Percentiles rank a stretch among this genome's conserved stretches.
phyloP scores from a whole-genome alignment of 2,113 vertebrate genomes.

The Hippocampus guttulatus region DNA sequence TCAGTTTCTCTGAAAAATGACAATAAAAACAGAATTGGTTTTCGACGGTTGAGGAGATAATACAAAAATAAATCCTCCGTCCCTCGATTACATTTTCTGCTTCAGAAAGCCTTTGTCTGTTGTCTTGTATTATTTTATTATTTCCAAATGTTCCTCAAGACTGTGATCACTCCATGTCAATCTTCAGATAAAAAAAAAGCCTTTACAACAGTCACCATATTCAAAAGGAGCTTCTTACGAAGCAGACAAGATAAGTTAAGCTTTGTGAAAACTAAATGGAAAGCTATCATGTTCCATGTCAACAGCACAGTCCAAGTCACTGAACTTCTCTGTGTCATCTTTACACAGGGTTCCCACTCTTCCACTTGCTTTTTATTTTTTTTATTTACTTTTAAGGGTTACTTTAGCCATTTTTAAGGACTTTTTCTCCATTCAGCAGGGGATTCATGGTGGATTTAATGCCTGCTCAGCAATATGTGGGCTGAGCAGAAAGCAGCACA shows the following conservation, averaged over 20 bases:
- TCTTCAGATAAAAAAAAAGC: conserved; percentile 12
- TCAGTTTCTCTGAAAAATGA: conserved; percentile 55
- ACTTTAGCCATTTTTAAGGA: too few relatives aligned
- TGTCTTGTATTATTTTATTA: conserved; percentile 32
- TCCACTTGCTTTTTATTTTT: too few relatives aligned
- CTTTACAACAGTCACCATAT: conserved; percentile 22
- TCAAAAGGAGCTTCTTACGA: not conserved
- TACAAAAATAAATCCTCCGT: conserved; percentile 40
- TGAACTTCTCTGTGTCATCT: conserved; percentile 6
- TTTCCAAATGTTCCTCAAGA: conserved; percentile 9
- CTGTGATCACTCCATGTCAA: conserved; percentile 39
- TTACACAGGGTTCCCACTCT: not conserved
- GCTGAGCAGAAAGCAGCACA: too few relatives aligned
- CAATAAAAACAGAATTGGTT: conserved; percentile 64
- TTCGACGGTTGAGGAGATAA: conserved; percentile 46
- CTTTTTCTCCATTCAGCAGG: too few relatives aligned
- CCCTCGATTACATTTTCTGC: conserved; percentile 35
- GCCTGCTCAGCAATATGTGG: too few relatives aligned
- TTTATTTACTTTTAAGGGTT: too few relatives aligned
- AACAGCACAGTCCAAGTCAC: conserved; percentile 7
- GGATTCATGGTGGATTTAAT: too few relatives aligned
- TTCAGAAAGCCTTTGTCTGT: conserved; percentile 31
- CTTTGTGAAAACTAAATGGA: not conserved
- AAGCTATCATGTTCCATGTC: not conserved
- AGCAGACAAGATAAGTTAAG: conserved; percentile 2